Base-by-base conservation (phyloP, 1,140 invertebrate genomes). In the Leucophenga varia region DNA sequence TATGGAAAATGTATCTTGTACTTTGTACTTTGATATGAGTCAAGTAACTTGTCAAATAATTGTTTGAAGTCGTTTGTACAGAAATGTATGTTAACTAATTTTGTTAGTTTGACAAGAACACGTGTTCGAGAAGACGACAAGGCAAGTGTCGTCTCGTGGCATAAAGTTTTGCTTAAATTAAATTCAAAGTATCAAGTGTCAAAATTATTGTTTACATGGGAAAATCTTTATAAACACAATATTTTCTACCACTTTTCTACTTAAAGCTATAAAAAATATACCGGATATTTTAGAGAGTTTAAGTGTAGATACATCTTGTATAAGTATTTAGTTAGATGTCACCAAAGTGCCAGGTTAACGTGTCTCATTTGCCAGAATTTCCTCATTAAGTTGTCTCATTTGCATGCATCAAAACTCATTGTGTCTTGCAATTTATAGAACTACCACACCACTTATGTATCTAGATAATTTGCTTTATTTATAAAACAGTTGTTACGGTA, bases 291-390 rank as follows among this genome's bases (percentile, higher is more conserved):
- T n/a, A n/a, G n/a, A n/a, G n/a, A n/a, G n/a, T n/a, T n/a, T n/a
- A n/a, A n/a, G n/a, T n/a, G n/a, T n/a, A n/a, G n/a, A n/a, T n/a
- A n/a, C n/a, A n/a, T n/a, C n/a, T n/a, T n/a, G n/a, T n/a, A n/a
- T n/a, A n/a, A n/a, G n/a, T n/a, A n/a, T n/a, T n/a, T n/a, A n/a
- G n/a, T n/a, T n/a, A n/a, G 61, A 61, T 49, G 56, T 54, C 63
- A 63, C 63, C 63, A 63, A 67, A 67, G 63, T 61, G n/a, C n/a
- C n/a, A n/a, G n/a, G n/a, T n/a, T n/a, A 49, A 59, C 63, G 63
- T 67, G 63, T 54, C 63, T 67, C 22, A 67, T 59, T 67, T 67
- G 57, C 51, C 52, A 63, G 36, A 30, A 63, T 64, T 68, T 67
- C 63, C 63, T 67, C 63, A 67, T 67, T 67, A 68, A 64, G 53